Conservation (phyloP, 2,113 vertebrate species). For the Dromaius novaehollandiae region DNA sequence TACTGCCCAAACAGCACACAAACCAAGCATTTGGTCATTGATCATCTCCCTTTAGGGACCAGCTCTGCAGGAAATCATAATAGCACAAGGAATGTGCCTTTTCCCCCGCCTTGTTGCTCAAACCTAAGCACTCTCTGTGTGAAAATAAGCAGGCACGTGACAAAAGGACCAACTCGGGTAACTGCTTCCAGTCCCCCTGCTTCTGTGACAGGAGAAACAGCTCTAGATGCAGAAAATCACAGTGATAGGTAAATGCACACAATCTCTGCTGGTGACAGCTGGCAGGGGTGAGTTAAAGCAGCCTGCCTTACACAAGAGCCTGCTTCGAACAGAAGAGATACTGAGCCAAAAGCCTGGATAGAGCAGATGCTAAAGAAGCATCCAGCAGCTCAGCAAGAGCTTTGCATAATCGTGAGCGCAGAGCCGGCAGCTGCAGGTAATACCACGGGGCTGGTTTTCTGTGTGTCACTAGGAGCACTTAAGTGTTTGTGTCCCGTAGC, state of each 20-base stretch:
- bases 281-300: background rate
- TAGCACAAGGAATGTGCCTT: background rate
- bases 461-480: background rate
- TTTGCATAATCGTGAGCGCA: background rate
- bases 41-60: fast-evolving
- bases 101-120: background rate
- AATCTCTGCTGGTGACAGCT: background rate
- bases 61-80: background rate
- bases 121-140: fast-evolving
- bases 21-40: background rate
- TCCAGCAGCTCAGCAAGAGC: background rate
- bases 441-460: background rate
- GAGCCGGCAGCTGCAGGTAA: background rate
- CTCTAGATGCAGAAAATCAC: background rate
- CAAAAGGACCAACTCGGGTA: background rate
- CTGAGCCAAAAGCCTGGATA: background rate
- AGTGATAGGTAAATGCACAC: fast-evolving
- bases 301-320: background rate
- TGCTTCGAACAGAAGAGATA: background rate
- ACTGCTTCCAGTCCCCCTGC: background rate
- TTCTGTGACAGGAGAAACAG: background rate
- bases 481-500: background rate
- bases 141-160: background rate
- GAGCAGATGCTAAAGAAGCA: background rate
- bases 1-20: background rate